Evolutionary conservation across 2,113 vertebrate species (phyloP), one percentile per base, ranked within the genome.

Genomic region (Chlamydotis undulata): DNA sequence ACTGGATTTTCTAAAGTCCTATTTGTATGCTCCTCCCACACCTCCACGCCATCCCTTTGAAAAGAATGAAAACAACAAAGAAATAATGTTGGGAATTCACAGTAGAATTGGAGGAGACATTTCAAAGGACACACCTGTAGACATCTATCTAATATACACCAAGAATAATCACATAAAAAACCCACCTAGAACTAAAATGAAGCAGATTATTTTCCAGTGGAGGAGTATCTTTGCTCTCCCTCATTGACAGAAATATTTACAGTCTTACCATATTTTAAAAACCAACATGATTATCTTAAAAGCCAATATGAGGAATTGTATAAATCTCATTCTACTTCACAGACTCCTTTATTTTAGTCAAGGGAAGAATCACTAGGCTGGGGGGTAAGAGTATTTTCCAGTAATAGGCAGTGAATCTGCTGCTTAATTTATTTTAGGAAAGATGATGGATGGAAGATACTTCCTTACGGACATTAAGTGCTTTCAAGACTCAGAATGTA

Each of bases 101-200:
- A 79, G 86, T 84, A 75, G 95, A 86, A 92, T 95, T 94, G 94
- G 83, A 96, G 90, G 90, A 95, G 90, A 65, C 60, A 78, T 97
- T 97, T 96, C 82, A 93, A 96, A 97, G 94, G 88, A 94, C 65
- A 94, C 31, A 69, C 50, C 79, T 50, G 77, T 84, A 90, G 83
- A 95, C 97, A 83, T 82, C 96, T 97, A 96, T 96, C 91, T 96
- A 95, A 97, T 97, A 93, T 95, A 93, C 59, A 67, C 41, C 93
- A 94, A 88, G 92, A 96, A 95, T 97, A 98, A 97, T 96, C 89
- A 85, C 57, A 90, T 96, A 90, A 91, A 91, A 93, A 90, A 94
- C 78, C 78, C 83, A 96, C 74, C 84, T 53, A 95, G 78, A 75
- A 87, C 93, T 97, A 89, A 96, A 97, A 90, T 67, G 93, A 75